Evolutionary conservation across 2,113 vertebrate species (phyloP).

Genomic region (Thinocorus orbignyianus): DNA sequence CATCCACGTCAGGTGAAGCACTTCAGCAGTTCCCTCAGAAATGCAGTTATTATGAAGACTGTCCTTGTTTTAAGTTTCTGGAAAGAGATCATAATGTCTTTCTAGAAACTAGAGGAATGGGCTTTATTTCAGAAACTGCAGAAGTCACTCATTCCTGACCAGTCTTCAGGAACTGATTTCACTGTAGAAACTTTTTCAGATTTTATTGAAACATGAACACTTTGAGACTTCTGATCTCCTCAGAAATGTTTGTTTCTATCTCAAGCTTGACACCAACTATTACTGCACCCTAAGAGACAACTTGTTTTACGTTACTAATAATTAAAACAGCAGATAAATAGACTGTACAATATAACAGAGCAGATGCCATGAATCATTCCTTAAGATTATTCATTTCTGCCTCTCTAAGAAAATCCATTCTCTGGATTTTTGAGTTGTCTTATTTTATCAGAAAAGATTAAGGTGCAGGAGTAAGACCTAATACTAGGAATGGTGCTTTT

Average conservation of each 20-base stretch:
- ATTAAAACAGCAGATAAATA: background rate
- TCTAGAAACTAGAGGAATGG: background rate
- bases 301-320: background rate
- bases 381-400: background rate
- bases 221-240: background rate
- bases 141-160: background rate
- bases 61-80: background rate
- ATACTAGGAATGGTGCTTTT: background rate
- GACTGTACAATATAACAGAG: background rate
- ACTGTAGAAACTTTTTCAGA: background rate
- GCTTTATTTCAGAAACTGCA: background rate
- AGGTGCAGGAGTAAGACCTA: background rate
- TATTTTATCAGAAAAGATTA: background rate
- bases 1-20: background rate
- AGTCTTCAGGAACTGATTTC: background rate
- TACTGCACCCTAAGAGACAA: background rate
- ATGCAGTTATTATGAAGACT: background rate
- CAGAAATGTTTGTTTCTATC: background rate
- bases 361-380: background rate
- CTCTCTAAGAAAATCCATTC: background rate
- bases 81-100: background rate
- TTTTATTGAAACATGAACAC: background rate
- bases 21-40: background rate
- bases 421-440: background rate
- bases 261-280: background rate